phyloP scores from a whole-genome alignment of 2,797 vertebrate genomes.

The Margarornis squamiger region DNA sequence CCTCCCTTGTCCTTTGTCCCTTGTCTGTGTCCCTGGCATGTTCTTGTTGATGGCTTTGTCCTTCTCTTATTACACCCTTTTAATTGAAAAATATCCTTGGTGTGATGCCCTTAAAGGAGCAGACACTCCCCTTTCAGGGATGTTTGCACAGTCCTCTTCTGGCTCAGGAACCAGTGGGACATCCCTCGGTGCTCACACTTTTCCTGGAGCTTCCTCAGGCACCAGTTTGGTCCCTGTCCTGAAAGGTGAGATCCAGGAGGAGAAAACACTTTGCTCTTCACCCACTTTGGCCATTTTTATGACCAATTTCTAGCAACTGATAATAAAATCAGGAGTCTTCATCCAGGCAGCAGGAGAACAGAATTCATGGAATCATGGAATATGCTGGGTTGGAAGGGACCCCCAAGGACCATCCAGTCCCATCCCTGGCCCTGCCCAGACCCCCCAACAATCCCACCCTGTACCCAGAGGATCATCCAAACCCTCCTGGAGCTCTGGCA shows the following conservation, averaged over 20 bases:
- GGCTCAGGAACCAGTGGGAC: not conserved
- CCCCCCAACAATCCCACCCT: not conserved
- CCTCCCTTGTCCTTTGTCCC: not conserved
- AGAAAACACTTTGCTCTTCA: not conserved
- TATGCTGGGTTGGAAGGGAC: not conserved
- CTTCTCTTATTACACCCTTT: not conserved
- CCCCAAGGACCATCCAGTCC: not conserved
- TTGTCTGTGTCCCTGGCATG: not conserved
- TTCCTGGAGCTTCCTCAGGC: not conserved
- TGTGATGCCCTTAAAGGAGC: not conserved
- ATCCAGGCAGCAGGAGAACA: not conserved
- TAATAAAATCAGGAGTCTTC: not conserved
- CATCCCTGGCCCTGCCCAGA: no score
- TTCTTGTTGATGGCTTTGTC: not conserved
- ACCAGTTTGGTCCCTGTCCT: not conserved
- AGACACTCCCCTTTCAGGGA: not conserved
- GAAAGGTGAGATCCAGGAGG: not conserved
- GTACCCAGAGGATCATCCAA: not conserved
- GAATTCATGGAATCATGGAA: not conserved
- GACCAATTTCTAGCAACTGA: fast-evolving
- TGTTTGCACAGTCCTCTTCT: not conserved
- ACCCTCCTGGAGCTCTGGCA: not conserved
- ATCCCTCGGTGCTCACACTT: not conserved
- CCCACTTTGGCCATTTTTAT: not conserved
- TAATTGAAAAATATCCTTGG: not conserved